Base-by-base conservation (phyloP, 2,113 vertebrate genomes). In the Osmerus eperlanus region DNA sequence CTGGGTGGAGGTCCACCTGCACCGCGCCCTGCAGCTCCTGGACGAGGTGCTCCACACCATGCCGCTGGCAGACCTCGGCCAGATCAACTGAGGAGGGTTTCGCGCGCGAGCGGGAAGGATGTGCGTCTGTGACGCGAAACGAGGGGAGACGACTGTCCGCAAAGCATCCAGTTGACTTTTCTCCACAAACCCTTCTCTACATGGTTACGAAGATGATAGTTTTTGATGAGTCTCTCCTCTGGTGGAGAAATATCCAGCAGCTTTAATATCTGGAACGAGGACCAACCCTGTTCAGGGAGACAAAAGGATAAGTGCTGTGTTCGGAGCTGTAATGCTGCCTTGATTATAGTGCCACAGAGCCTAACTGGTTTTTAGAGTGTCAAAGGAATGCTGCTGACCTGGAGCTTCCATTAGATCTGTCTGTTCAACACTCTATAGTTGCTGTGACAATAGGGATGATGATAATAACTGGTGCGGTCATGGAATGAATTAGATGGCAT, bases 1-100 rank as follows among this genome's bases (percentile, higher is more conserved):
- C 85, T 94, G 94, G 91, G 88, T 94, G 68, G 92, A 94, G 81
- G 93, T 94, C 4, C 92, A 92, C 64, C 90, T 94, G 18, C 93
- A 94, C 76, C 86, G 93, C 0, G 91, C 93, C 0, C 85, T 93
- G 71, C 92, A 93, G 90, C 89, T 94, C 68, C 86, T 94, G 0
- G 93, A 95, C 14, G 91, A 94, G 79, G 93, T 94, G 14, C 89
- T 95, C 23, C 94, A 94, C 83, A 77, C 89, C 23, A 88, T 95
- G 90, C 93, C 93, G 0, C 85, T 88, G 0, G 83, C 86, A 0
- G 93, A 94, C 78, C 62, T 81, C 0, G 85, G 76, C 0, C 72
- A 89, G 19, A 75, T 91, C 62, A 78, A 81, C 82, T 91, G 75
- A 84, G 29, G n/a, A 13, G 9, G 2, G 6, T 47, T 47, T 19